A percentile compares a stretch with the other conserved stretches of the same genome.
Evolutionary conservation across 2,797 vertebrate genomes (phyloP).

Genomic region (Cryptoprocta ferox): DNA sequence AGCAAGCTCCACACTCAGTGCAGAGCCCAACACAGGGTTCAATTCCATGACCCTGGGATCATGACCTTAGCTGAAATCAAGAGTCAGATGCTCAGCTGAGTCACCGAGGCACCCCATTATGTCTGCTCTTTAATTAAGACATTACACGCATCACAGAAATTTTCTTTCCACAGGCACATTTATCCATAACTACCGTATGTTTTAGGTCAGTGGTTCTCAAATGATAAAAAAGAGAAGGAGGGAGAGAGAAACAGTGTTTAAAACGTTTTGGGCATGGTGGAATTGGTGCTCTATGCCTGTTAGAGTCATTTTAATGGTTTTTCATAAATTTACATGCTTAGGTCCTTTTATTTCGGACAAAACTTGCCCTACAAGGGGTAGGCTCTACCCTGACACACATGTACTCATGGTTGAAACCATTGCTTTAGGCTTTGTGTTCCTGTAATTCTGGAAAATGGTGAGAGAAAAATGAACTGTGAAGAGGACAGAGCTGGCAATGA

Average conservation of each 20-base stretch:
- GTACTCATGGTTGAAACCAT: background rate
- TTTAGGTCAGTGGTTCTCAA: background rate
- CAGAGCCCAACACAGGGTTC: no score
- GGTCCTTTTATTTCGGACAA: no score
- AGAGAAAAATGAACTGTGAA: background rate
- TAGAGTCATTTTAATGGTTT: background rate
- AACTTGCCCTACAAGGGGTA: no score
- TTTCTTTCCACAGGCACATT: background rate
- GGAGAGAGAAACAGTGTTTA: background rate
- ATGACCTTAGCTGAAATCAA: no score
- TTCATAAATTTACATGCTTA: background rate
- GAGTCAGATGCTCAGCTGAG: no score
- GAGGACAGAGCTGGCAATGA: background rate
- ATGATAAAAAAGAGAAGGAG: background rate
- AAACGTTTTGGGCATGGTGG: background rate
- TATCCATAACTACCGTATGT: background rate
- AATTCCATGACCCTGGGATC: no score
- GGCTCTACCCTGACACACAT: background rate
- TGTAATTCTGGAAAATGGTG: background rate
- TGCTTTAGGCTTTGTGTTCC: background rate
- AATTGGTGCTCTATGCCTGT: background rate
- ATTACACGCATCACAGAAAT: background rate
- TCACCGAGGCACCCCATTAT: no score
- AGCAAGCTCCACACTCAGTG: no score
- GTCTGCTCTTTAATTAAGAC: background rate